Evolutionary conservation across 2,113 vertebrate genomes (phyloP).

Genomic region (Esox niger): DNA sequence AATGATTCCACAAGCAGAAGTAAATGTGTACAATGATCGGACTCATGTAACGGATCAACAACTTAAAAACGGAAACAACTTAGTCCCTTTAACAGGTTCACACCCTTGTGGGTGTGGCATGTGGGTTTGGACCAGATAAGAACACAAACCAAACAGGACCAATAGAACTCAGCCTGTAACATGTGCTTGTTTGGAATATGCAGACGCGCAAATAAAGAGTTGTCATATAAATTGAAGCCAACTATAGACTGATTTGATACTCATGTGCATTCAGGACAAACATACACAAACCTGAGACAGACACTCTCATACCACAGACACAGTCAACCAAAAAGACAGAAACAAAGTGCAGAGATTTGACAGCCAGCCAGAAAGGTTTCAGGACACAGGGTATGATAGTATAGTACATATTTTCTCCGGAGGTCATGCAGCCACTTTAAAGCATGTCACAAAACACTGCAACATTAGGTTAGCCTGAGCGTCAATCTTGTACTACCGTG

Average conservation of each 20-base stretch:
- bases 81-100: neutral
- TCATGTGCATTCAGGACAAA: neutral
- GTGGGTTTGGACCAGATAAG: slow-evolving; percentile 21
- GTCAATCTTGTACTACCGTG: no score
- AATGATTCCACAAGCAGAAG: slow-evolving; percentile 5
- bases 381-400: slow-evolving; percentile 27
- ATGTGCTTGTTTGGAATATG: neutral
- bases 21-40: neutral
- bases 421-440: slow-evolving; percentile 26
- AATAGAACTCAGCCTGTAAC: neutral
- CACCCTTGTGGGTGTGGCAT: neutral
- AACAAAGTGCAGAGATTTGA: slow-evolving; percentile 32
- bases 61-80: slow-evolving; percentile 7
- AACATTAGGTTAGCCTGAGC: slow-evolving; percentile 1
- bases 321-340: slow-evolving; percentile 48
- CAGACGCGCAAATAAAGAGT: neutral
- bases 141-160: slow-evolving; percentile 6
- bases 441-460: slow-evolving; percentile 3
- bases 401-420: slow-evolving; percentile 32
- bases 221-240: neutral
- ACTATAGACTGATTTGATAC: neutral
- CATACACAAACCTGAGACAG: neutral
- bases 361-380: slow-evolving; percentile 7
- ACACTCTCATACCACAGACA: slow-evolving; percentile 13
- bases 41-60: no score